These are phyloP conservation scores for Lasioglossum zephyrum DNA, from an alignment of 2,888 invertebrate genomes.

Conservation along the genomic window DNA sequence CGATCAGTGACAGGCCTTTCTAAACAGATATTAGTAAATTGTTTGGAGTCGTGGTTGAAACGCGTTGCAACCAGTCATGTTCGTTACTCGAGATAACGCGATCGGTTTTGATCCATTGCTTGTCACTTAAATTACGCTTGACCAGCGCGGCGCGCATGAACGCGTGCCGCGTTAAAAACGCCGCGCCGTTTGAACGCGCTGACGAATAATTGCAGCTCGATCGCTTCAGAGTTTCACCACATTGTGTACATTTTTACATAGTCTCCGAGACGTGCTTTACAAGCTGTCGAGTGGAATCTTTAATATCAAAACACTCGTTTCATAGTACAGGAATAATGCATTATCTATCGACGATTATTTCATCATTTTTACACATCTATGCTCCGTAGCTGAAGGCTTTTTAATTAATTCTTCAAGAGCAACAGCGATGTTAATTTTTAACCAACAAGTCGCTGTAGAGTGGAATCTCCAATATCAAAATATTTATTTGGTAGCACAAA, in stretches of 20 bases:
- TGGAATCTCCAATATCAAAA: too few species aligned
- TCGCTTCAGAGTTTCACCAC: not conserved
- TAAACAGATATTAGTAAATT: conserved; percentile 63
- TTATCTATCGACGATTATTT: too few species aligned
- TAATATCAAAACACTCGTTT: too few species aligned
- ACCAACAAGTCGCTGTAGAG: too few species aligned
- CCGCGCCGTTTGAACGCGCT: not conserved
- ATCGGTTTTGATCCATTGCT: conserved; percentile 36
- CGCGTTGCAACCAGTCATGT: conserved; percentile 34
- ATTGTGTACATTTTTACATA: not conserved
- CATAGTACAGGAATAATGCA: too few species aligned
- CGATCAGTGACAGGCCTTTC: conserved; percentile 67
- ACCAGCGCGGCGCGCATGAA: not conserved
- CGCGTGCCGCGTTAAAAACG: not conserved
- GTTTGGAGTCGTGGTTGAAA: conserved; percentile 40
- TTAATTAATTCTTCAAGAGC: too few species aligned
- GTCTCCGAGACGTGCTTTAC: not conserved
- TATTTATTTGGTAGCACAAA: too few species aligned
- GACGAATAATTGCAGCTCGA: conserved; percentile 16
- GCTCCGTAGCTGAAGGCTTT: too few species aligned
- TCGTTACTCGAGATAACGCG: conserved; percentile 41
- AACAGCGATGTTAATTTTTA: too few species aligned
- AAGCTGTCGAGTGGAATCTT: not conserved
- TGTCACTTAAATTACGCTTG: conserved; percentile 35
- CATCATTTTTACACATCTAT: too few species aligned